Evolutionary conservation across 2,113 vertebrate genomes (phyloP), one percentile per base, ranked within the genome.

Genomic region (Aphyosemion australe): DNA sequence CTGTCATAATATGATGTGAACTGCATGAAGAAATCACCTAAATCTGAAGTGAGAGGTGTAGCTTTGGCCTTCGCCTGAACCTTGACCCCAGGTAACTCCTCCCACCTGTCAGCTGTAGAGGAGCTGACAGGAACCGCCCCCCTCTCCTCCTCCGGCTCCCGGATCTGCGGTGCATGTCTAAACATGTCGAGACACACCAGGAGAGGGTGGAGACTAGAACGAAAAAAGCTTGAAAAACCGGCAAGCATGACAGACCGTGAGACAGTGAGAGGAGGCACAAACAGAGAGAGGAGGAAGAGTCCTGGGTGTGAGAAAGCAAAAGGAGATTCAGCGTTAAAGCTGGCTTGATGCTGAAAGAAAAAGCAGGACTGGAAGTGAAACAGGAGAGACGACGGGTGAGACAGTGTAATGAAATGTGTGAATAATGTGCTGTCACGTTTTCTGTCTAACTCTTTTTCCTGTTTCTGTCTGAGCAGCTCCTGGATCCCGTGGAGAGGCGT

Each of bases 141-240:
- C 42, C 51, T 18, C 45, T 61, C 50, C 43, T 31, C 53, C 53
- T 61, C 72, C 16, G 15, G 43, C 52, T 43, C 63, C 20, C 72
- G 43, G 20, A 34, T 55, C 63, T 58, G 48, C 64, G 26, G 58
- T 78, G 50, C 90, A 79, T 91, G 92, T 72, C 87, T 57, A 67
- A 79, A 91, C 91, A 86, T 88, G 90, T 79, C 59, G 67, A 74
- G 67, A 69, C 83, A 76, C 79, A 76, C 73, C 56, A 31, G 72
- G 70, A 69, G 86, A 79, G 84, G 88, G 84, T 84, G 90, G 87
- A 89, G 89, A 82, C 76, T 68, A 69, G 68, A 82, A 67, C 70
- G 61, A 86, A 84, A 85, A 80, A 82, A 76, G 91, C 86, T 85
- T 86, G 88, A 88, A 87, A 90, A 90, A 92, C 88, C 70, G 54